Evolutionary conservation across 1,140 invertebrate species (phyloP), one percentile per base, ranked within the genome.

Genomic region (Procambarus clarkii): DNA sequence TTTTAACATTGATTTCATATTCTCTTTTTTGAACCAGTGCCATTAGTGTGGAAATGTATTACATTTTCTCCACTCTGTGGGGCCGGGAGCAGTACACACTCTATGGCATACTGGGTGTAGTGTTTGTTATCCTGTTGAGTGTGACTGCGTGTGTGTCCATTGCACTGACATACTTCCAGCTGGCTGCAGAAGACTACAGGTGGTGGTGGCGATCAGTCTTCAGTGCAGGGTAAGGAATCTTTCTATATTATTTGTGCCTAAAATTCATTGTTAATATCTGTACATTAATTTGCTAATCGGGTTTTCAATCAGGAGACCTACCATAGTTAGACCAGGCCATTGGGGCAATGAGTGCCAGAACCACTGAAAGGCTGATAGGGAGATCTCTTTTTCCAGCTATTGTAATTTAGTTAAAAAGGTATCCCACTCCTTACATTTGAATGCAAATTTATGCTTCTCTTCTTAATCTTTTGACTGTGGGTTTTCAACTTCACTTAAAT

Each of bases 61-160:
- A 96, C 93, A 95, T 96, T 84, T 95, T 95, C 94, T 94, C 95
- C 78, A 96, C 95, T 1, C 93, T 96, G 8, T 96, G 95, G 95
- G 95, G 95, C 7, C 93, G 95, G 45, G 95, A 96, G 89, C 95
- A 95, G 87, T 96, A 94, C 88, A 94, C 94, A 0, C 93, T 95
- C 21, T 95, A 95, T 91, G 95, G 95, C 34, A 95, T 95, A 74
- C 93, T 95, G 44, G 95, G 95, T 78, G 94, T 95, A 74, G 95
- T 95, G 24, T 95, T 95, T 93, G 94, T 95, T 77, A 95, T 96
- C 45, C 93, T 95, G 50, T 93, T 95, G 7, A 95, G 94, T 88
- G 95, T 95, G 8, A 95, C 95, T 8, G 95, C 94, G 11, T 95
- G 95, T 91, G 95, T 96, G 45, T 95, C 95, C 18, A 94, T 95